These are phyloP conservation scores for Dermatemys mawii DNA, from an alignment of 2,113 vertebrate genomes.

Conservation along the genomic window DNA sequence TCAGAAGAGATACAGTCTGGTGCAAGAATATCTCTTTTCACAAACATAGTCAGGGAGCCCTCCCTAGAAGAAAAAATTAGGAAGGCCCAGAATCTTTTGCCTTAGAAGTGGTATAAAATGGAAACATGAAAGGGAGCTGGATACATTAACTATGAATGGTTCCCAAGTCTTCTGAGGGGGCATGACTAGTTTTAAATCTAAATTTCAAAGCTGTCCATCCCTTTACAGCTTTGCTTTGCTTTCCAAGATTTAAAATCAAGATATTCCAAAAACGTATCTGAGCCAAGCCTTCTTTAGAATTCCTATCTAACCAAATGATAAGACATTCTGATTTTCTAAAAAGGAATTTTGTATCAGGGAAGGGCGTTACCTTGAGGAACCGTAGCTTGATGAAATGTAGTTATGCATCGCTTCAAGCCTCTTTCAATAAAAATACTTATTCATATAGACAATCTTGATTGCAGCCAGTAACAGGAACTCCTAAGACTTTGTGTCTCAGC, in stretches of 20 bases:
- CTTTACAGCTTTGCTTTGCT: not conserved
- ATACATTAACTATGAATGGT: not conserved
- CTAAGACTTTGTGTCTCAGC: conserved; percentile 6
- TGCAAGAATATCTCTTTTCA: not conserved
- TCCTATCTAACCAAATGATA: not conserved
- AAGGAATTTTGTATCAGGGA: not conserved
- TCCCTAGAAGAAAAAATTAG: not conserved
- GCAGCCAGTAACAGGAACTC: conserved; percentile 62
- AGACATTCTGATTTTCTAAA: not conserved
- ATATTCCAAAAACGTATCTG: not conserved
- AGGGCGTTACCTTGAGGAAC: conserved; percentile 30
- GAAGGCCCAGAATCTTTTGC: not conserved
- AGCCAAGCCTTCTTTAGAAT: not conserved
- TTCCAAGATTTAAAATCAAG: not conserved
- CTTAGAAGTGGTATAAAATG: not conserved
- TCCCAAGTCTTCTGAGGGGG: not conserved
- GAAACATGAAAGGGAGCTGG: not conserved
- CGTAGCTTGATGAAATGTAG: conserved; percentile 38
- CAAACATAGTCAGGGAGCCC: not conserved
- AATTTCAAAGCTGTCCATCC: not conserved
- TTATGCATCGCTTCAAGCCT: not conserved
- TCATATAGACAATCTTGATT: conserved; percentile 52
- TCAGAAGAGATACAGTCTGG: too few relatives aligned
- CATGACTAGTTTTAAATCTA: not conserved
- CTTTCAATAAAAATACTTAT: conserved; percentile 66